phyloP scores from a whole-genome alignment of 2,888 invertebrate species.

The Nebria brevicollis region DNA sequence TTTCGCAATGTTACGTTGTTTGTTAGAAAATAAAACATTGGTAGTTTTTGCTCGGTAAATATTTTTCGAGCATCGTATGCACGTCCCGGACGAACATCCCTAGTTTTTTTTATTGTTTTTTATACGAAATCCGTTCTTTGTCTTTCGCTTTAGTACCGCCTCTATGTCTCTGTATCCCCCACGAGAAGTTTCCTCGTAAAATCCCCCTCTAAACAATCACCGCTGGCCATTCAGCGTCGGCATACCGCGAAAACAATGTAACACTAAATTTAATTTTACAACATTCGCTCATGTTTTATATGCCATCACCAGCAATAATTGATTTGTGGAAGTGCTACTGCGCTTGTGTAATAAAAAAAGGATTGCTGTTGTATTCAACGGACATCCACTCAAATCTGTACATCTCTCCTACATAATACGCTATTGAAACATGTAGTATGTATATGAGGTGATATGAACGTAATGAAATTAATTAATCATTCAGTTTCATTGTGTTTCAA shows the following conservation, averaged over 20 bases:
- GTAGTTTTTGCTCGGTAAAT: slow-evolving; percentile 28
- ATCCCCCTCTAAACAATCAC: slow-evolving; percentile 33
- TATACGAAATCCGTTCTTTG: slow-evolving; percentile 42
- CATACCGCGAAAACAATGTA: slow-evolving; percentile 23
- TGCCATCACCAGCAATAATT: slow-evolving; percentile 41
- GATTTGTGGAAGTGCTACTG: slow-evolving; percentile 2
- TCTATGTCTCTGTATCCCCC: not conserved
- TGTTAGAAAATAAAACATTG: not conserved
- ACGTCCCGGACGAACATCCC: slow-evolving; percentile 21
- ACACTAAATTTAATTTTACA: slow-evolving; percentile 43
- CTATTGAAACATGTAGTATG: not conserved
- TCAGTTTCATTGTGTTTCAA: not conserved
- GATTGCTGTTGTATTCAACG: not conserved
- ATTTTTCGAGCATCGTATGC: slow-evolving; percentile 29
- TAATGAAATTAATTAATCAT: not conserved
- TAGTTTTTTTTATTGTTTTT: slow-evolving; percentile 36
- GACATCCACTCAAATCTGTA: not conserved
- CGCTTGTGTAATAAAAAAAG: not conserved
- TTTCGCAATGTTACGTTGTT: not conserved
- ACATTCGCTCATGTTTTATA: slow-evolving; percentile 45
- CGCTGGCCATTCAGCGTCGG: slow-evolving; percentile 27
- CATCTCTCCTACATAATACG: not conserved
- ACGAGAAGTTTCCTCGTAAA: slow-evolving; percentile 26
- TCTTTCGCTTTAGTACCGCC: slow-evolving; percentile 14
- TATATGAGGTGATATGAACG: not conserved